These are phyloP conservation scores for Sandelia bainsii DNA, from an alignment of 2,797 vertebrate genomes.

Conservation along the genomic window DNA sequence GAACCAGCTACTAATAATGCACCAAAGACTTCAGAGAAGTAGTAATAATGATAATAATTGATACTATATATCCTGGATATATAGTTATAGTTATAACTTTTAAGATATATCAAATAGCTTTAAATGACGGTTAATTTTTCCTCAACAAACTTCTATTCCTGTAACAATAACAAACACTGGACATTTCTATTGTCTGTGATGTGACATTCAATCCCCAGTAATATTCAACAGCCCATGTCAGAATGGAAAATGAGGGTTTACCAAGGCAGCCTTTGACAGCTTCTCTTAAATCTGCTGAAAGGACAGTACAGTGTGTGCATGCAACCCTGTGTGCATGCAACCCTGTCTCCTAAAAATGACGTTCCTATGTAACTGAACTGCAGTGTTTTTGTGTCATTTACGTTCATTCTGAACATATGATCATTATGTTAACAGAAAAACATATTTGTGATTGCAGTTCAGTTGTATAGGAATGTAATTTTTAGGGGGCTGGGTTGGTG, in stretches of 20 bases:
- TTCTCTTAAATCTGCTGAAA: conserved; percentile 6
- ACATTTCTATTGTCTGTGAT: conserved; percentile 40
- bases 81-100: neutral
- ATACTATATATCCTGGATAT: neutral
- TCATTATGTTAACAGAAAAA: too few relatives aligned
- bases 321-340: neutral
- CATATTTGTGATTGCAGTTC: too few relatives aligned
- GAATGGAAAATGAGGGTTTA: conserved; percentile 60
- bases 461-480: too few relatives aligned
- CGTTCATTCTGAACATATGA: too few relatives aligned
- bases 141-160: conserved; percentile 48
- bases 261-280: conserved; percentile 24
- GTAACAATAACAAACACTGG: conserved; percentile 50
- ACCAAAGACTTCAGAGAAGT: conserved; percentile 29
- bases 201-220: conserved; percentile 46
- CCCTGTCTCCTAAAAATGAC: too few relatives aligned
- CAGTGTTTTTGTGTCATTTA: too few relatives aligned
- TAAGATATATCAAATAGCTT: neutral
- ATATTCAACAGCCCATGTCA: conserved; percentile 50
- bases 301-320: neutral
- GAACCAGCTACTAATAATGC: conserved; percentile 44
- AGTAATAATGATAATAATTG: too few relatives aligned
- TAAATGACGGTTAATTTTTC: neutral
- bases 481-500: too few relatives aligned
- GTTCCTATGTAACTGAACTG: too few relatives aligned